Evolutionary conservation across 2,888 invertebrate genomes (phyloP).

Genomic region (Apodemia duryi): DNA sequence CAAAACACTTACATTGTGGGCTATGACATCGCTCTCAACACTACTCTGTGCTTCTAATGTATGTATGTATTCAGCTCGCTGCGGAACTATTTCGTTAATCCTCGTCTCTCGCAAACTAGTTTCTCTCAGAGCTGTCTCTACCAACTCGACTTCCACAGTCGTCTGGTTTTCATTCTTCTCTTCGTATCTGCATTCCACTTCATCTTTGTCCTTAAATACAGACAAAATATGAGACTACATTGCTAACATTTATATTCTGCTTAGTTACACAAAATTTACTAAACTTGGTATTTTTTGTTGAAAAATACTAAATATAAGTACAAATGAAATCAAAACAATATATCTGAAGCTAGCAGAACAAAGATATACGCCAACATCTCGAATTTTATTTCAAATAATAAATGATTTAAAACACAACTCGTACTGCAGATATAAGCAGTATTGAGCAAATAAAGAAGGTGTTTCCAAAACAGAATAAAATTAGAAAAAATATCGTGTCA

Average conservation of each 20-base stretch:
- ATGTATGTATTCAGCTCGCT: constrained; percentile 66
- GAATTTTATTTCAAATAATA: no score
- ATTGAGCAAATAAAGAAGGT: no score
- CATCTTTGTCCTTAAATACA: constrained; percentile 60
- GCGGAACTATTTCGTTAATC: constrained; percentile 79
- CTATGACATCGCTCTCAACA: constrained; percentile 81
- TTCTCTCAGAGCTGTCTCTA: constrained; percentile 56
- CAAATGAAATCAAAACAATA: no score
- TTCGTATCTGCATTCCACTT: constrained; percentile 71
- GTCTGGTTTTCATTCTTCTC: constrained; percentile 69
- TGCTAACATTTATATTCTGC: background rate
- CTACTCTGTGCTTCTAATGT: constrained; percentile 74
- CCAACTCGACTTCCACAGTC: constrained; percentile 56
- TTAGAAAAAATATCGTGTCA: no score
- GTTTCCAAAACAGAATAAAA: no score
- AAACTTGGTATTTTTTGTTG: no score
- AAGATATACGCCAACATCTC: no score
- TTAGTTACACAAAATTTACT: no score
- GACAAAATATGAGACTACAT: background rate
- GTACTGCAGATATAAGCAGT: no score
- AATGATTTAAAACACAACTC: no score
- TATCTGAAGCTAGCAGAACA: no score
- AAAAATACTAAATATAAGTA: no score
- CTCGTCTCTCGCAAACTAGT: constrained; percentile 42
- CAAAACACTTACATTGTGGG: constrained; percentile 81